Percentiles rank a stretch among this genome's conserved stretches.
phyloP scores from a whole-genome alignment of 2,797 vertebrate genomes.

The Pseudochaenichthys georgianus region DNA sequence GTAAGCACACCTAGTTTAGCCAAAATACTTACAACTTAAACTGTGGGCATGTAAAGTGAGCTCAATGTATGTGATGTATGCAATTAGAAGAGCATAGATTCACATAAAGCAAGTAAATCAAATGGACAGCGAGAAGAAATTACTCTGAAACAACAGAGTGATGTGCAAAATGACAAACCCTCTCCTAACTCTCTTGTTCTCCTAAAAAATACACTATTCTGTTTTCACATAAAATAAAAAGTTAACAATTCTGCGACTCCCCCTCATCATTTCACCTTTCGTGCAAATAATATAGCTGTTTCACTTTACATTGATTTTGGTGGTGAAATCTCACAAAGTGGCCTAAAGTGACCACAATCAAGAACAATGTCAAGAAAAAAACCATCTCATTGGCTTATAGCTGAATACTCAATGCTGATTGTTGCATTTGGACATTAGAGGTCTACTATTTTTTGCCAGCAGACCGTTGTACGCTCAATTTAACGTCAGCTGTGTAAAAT shows the following conservation, averaged over 20 bases:
- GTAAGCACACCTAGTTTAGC: conserved; percentile 53
- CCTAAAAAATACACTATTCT: neutral
- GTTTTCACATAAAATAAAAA: neutral
- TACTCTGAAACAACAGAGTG: neutral
- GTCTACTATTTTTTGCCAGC: too few relatives aligned
- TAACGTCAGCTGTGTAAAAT: too few relatives aligned
- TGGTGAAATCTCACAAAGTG: neutral
- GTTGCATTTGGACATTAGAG: too few relatives aligned
- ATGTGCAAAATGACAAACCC: neutral
- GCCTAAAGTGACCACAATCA: neutral
- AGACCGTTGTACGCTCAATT: too few relatives aligned
- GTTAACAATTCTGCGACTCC: neutral
- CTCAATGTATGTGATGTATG: conserved; percentile 27
- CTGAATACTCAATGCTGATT: too few relatives aligned
- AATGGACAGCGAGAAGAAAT: conserved; percentile 10
- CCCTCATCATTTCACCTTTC: neutral
- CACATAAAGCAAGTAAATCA: conserved; percentile 14
- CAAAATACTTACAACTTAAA: conserved; percentile 53
- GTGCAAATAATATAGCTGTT: neutral
- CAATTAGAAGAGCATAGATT: conserved; percentile 30
- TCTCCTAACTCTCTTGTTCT: neutral
- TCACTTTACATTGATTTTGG: neutral
- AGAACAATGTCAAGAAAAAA: neutral
- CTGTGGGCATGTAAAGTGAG: conserved; percentile 49
- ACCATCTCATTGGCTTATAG: too few relatives aligned